Percentiles rank a stretch among this genome's conserved stretches.
Evolutionary conservation across 2,888 invertebrate species (phyloP).

Genomic region (Drosophila colorata): DNA sequence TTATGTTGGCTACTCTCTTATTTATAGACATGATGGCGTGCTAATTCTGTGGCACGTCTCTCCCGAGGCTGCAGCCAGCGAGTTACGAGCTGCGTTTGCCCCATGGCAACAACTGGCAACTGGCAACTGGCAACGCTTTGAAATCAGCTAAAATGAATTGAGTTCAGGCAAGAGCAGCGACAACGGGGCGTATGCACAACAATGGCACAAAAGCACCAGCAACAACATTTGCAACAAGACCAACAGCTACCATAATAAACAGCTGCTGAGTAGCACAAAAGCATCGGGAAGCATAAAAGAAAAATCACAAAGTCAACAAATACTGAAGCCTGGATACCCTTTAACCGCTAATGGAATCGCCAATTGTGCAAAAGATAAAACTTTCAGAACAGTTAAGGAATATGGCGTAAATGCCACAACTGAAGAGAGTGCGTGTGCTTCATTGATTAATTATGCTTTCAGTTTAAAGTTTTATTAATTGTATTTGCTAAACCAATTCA

Average conservation of each 20-base stretch:
- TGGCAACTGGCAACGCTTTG: constrained; percentile 8
- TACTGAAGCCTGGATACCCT: constrained; percentile 31
- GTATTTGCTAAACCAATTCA: background rate
- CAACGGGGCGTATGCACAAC: constrained; percentile 71
- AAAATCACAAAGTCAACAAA: background rate
- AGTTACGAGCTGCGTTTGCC: constrained; percentile 39
- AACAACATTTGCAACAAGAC: constrained; percentile 34
- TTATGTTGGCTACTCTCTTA: constrained; percentile 63
- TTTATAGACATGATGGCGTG: constrained; percentile 72
- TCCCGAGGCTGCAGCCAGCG: constrained; percentile 37
- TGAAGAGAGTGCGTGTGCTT: background rate
- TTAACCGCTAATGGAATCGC: background rate
- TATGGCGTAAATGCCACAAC: background rate
- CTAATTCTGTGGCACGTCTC: constrained; percentile 68
- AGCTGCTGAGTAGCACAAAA: constrained; percentile 51
- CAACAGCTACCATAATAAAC: constrained; percentile 55
- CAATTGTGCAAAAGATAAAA: background rate
- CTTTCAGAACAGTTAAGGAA: background rate
- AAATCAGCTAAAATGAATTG: constrained; percentile 51
- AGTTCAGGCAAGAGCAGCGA: constrained; percentile 48
- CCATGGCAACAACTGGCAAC: constrained; percentile 29
- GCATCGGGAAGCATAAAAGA: constrained; percentile 18
- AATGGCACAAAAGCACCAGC: constrained; percentile 56
- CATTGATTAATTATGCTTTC: background rate
- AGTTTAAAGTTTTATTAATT: background rate